Evolutionary conservation across 2,888 invertebrate genomes (phyloP), one percentile per base, ranked within the genome.

Genomic region (Nymphalis c-album): DNA sequence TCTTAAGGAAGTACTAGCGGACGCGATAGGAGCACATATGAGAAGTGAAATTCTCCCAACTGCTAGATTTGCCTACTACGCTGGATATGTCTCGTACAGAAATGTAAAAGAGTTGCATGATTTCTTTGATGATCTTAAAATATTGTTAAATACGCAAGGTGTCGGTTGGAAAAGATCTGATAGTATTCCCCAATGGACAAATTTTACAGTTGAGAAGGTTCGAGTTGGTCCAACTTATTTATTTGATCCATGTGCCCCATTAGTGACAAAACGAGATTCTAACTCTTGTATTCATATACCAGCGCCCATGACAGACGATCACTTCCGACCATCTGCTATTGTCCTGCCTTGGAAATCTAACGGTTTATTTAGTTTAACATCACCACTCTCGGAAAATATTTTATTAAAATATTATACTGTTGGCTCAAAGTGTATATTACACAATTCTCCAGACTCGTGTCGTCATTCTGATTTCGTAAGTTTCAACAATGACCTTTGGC

Each of bases 401-500:
- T 74, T 92, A 4, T 71, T 91, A 17, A 88, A 89, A 70, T 92
- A 90, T 75, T 91, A 91, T 68, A 87, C 85, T 0, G 85, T 88
- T 0, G 90, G 85, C 0, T 78, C 88, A 2, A 82, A 86, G 59
- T 92, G 92, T 63, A 86, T 92, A 69, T 76, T 91, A 63, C 78
- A 77, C 1, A 85, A 76, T 61, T 91, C 92, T 1, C 89, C 92
- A 1, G 66, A 75, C 50, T 77, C 72, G 8, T 92, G 92, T 72
- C 84, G 91, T 1, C 90, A 90, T 72, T 68, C 80, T 0, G 91
- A 91, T 74, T 90, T 90, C 60, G 81, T 88, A 3, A 87, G 82
- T 73, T 91, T 91, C 61, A 90, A 91, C 71, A 88, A 86, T 64
- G 89, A 88, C 31, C 72, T 92, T 51, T 91, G 91, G 91, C 86